Percentiles rank a stretch among this genome's conserved stretches.
These are phyloP conservation scores for Podarcis cretensis DNA, from an alignment of 2,113 vertebrate genomes.

Conservation along the genomic window DNA sequence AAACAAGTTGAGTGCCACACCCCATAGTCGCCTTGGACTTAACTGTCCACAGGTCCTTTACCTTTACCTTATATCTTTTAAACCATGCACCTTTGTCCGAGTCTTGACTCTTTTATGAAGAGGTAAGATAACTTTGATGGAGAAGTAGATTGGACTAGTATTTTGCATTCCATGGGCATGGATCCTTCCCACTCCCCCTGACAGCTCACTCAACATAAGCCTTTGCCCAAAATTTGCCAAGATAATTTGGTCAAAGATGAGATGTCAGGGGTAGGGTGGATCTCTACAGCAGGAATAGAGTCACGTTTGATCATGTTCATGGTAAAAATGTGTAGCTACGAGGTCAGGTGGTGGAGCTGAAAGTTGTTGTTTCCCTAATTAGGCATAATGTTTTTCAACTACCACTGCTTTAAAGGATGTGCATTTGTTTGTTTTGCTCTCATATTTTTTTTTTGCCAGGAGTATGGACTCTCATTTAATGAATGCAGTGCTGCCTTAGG, in stretches of 20 bases:
- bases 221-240: background rate
- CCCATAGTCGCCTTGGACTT: too few relatives aligned
- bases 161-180: background rate
- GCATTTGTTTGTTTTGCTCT: background rate
- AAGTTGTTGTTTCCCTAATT: background rate
- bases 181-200: background rate
- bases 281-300: background rate
- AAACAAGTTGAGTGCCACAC: too few relatives aligned
- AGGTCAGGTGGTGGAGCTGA: background rate
- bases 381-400: background rate
- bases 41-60: too few relatives aligned
- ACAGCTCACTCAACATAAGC: background rate
- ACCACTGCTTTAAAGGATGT: background rate
- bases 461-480: constrained; percentile 82
- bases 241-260: too few relatives aligned
- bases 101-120: background rate
- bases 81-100: background rate
- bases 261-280: too few relatives aligned
- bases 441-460: constrained; percentile 72
- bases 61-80: too few relatives aligned
- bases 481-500: constrained; percentile 92
- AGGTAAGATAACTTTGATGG: too few relatives aligned
- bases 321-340: background rate
- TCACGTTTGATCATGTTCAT: background rate
- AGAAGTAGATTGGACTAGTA: background rate